phyloP scores from a whole-genome alignment of 2,113 vertebrate genomes.

The Rhegmatorhina hoffmannsi region DNA sequence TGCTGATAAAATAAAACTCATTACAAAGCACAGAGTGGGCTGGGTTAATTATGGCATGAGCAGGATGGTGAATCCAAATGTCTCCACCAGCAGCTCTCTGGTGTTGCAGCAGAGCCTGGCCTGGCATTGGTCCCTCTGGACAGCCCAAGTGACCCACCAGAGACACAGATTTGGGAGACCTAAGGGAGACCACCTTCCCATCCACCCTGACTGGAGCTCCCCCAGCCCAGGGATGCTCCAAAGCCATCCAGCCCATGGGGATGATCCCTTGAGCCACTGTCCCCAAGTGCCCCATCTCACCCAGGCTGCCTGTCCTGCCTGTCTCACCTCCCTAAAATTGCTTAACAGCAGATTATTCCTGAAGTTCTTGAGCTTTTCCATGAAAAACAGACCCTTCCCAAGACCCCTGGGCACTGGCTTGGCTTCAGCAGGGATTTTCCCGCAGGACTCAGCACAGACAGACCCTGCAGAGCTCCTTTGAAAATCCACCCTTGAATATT shows the following conservation, averaged over 20 bases:
- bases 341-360: background rate
- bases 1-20: constrained; percentile 35
- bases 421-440: background rate
- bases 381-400: background rate
- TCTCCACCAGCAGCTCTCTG: background rate
- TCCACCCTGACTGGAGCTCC: background rate
- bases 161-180: background rate
- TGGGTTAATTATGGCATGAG: background rate
- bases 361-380: background rate
- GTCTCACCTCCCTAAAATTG: background rate
- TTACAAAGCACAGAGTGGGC: background rate
- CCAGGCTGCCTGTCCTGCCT: background rate
- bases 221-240: no score
- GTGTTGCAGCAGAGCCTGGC: background rate
- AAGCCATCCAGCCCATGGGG: background rate
- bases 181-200: background rate
- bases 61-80: background rate
- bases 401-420: background rate
- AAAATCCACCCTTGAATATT: background rate
- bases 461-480: background rate
- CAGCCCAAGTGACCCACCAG: background rate
- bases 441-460: background rate
- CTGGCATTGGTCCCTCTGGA: background rate
- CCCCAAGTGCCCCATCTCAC: background rate
- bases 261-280: accelerated